Evolutionary conservation across 2,888 invertebrate species (phyloP), one percentile per base, ranked within the genome.

Genomic region (Tetragonisca angustula): DNA sequence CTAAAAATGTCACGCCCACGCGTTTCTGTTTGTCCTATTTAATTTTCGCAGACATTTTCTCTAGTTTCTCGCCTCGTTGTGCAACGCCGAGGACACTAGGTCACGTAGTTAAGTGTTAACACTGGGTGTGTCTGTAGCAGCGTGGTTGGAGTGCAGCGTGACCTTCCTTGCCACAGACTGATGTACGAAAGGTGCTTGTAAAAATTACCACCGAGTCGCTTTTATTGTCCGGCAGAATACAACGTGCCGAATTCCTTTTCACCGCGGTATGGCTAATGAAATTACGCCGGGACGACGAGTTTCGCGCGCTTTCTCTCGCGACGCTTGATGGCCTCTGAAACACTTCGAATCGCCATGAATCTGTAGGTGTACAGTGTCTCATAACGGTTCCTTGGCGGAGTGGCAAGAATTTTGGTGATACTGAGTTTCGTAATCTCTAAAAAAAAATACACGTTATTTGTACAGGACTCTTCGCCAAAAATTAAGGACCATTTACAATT

Each of bases 91-190:
- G 84, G 76, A 85, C 84, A 85, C 84, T 84, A 69, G 85, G 85
- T 85, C 84, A 84, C 81, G 85, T 84, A 84, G 85, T 85, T 76
- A 81, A 85, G 84, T 81, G 85, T 84, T 81, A 84, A 84, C 74
- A 56, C 65, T 49, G 81, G 84, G 84, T 84, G 84, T 84, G 84
- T 79, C 79, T 76, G 81, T 85, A 81, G 76, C 61, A 54, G 85
- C 70, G 84, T 81, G 71, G 81, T 84, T 81, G 85, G 73, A 80
- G 77, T 65, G 65, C 71, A 68, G 67, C 52, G 77, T 81, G 85
- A 85, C 84, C 85, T 85, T 85, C 74, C 77, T 76, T 73, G 76
- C 76, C 74, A 80, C 80, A 71, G 76, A 65, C 79, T 68, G 83
- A 84, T 70, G 81, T 77, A 64, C 72, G 80, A 81, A 85, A 80